phyloP scores from a whole-genome alignment of 1,140 invertebrate genomes.

The Oedothorax gibbosus region DNA sequence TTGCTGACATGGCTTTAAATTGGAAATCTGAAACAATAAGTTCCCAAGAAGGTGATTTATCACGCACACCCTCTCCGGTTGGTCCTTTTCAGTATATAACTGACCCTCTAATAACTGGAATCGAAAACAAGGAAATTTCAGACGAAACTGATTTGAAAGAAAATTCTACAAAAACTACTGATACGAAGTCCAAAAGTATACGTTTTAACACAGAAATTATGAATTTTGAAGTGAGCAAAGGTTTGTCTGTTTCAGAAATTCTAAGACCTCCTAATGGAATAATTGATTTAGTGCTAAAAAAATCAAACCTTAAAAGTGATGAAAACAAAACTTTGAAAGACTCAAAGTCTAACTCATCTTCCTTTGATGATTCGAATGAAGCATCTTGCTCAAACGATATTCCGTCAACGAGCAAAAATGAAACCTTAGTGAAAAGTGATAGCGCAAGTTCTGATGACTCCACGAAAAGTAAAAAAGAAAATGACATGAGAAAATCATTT shows the following conservation, averaged over 20 bases:
- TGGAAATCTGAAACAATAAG: slow-evolving; percentile 8
- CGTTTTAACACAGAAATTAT: slow-evolving; percentile 37
- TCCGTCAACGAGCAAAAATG: too few relatives aligned
- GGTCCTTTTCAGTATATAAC: slow-evolving; percentile 46
- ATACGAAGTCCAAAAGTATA: slow-evolving; percentile 25
- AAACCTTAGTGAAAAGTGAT: too few relatives aligned
- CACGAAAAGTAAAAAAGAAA: neutral
- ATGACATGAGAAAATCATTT: slow-evolving; percentile 23
- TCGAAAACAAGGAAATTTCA: neutral
- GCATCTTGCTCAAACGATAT: too few relatives aligned
- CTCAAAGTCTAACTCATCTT: neutral
- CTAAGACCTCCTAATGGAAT: neutral
- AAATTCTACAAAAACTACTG: neutral
- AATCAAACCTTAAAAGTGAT: neutral
- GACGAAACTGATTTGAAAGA: neutral
- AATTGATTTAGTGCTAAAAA: slow-evolving; percentile 26
- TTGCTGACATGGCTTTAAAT: neutral
- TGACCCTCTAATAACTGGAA: slow-evolving; percentile 41
- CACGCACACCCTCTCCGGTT: slow-evolving; percentile 35
- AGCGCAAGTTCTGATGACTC: neutral
- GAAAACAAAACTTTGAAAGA: neutral
- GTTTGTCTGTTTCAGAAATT: neutral
- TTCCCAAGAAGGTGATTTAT: slow-evolving; percentile 32
- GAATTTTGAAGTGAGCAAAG: slow-evolving; percentile 12
- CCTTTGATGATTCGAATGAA: too few relatives aligned